phyloP scores from a whole-genome alignment of 2,113 vertebrate species.

The Thunnus thynnus region DNA sequence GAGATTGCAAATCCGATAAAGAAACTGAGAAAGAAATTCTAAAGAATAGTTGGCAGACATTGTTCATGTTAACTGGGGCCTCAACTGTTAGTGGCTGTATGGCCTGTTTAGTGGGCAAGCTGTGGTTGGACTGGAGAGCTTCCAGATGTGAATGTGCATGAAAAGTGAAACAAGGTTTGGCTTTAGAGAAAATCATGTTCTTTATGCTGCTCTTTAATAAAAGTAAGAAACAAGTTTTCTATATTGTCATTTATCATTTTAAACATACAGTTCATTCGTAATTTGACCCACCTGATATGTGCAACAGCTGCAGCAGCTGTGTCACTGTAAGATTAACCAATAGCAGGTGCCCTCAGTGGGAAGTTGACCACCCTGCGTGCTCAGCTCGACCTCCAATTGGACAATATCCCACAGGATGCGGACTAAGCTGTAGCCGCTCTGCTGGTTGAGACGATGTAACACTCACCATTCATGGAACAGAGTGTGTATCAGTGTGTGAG shows the following conservation, averaged over 20 bases:
- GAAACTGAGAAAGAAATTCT: constrained; percentile 3
- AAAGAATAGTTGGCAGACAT: constrained; percentile 18
- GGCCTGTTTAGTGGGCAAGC: constrained; percentile 26
- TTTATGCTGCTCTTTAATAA: neutral
- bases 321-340: constrained; percentile 41
- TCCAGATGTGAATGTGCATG: constrained; percentile 56
- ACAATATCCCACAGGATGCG: constrained; percentile 38
- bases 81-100: neutral
- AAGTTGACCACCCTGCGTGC: constrained; percentile 47
- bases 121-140: constrained; percentile 12
- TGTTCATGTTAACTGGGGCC: constrained; percentile 17
- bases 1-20: constrained; percentile 19
- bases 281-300: neutral
- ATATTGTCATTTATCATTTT: neutral
- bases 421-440: constrained; percentile 16
- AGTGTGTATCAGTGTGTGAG: neutral
- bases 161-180: constrained; percentile 2
- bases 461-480: neutral
- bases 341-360: constrained; percentile 69
- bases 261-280: neutral
- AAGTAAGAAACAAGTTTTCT: constrained; percentile 1
- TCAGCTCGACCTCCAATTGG: constrained; percentile 25
- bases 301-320: constrained; percentile 73
- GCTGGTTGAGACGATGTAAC: neutral
- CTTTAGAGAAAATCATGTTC: constrained; percentile 2